A percentile compares a stretch with the other conserved stretches of the same genome.
phyloP scores from a whole-genome alignment of 2,888 invertebrate genomes.

The Heliconius erato region DNA sequence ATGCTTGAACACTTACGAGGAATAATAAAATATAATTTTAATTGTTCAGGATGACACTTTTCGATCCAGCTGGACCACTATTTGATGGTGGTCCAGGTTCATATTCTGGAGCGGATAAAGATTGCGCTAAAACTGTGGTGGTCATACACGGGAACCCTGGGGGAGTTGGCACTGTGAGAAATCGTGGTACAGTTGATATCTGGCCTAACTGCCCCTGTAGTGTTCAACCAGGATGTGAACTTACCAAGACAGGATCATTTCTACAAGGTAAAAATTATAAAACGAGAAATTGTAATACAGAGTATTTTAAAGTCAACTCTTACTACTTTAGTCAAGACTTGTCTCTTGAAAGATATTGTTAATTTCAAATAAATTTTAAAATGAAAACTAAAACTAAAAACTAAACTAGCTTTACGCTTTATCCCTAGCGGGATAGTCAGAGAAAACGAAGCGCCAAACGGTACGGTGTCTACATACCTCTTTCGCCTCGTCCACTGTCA shows the following conservation, averaged over 20 bases:
- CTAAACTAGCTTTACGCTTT: too few species aligned
- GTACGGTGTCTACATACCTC: too few species aligned
- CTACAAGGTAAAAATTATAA: not conserved
- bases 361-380: too few species aligned
- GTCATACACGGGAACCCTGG: conserved; percentile 86
- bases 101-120: conserved; percentile 58
- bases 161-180: conserved; percentile 70
- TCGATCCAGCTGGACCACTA: conserved; percentile 80
- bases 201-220: conserved; percentile 74
- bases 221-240: conserved; percentile 82
- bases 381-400: too few species aligned
- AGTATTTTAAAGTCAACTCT: too few species aligned
- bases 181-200: conserved; percentile 75
- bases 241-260: not conserved
- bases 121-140: conserved; percentile 79
- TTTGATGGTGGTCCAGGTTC: conserved; percentile 68
- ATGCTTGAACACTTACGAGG: not conserved
- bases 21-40: not conserved
- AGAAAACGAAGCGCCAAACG: too few species aligned
- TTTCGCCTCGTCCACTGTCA: too few species aligned
- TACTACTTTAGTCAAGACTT: too few species aligned
- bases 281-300: not conserved
- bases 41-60: conserved; percentile 75
- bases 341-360: too few species aligned
- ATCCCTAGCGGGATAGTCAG: too few species aligned